Evolutionary conservation across 1,140 invertebrate genomes (phyloP).

Genomic region (Platyscapa corneri): DNA sequence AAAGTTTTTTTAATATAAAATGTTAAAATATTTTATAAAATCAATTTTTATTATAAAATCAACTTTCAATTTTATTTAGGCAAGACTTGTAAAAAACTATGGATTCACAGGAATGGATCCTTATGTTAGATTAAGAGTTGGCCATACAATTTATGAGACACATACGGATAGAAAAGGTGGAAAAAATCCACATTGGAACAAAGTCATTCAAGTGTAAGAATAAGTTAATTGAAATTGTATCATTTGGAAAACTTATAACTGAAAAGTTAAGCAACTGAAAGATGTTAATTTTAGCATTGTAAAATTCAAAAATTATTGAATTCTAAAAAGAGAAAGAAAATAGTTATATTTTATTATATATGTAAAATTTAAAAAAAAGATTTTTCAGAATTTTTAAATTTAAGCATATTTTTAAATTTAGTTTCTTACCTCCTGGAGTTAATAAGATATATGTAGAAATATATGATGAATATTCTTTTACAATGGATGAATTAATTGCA

Average conservation of each 20-base stretch:
- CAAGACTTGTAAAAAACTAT: constrained; percentile 97
- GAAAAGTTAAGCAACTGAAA: too few species aligned
- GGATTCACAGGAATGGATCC: constrained; percentile 97
- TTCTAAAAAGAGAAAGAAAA: background rate
- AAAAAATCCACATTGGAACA: constrained; percentile 97
- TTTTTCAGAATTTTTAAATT: too few species aligned
- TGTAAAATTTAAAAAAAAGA: background rate
- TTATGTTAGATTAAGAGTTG: constrained; percentile 93
- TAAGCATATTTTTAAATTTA: constrained; percentile 67
- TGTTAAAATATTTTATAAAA: background rate
- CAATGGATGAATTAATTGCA: constrained; percentile 95
- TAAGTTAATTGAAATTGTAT: background rate
- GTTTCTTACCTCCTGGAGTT: constrained; percentile 90
- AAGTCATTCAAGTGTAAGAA: constrained; percentile 89
- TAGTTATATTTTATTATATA: background rate
- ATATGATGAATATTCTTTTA: constrained; percentile 97
- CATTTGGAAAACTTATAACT: background rate
- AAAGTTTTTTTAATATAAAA: too few species aligned
- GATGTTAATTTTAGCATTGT: background rate
- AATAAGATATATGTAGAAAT: constrained; percentile 94
- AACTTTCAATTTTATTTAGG: constrained; percentile 70
- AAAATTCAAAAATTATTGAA: background rate
- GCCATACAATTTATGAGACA: constrained; percentile 95
- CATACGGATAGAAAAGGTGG: constrained; percentile 95
- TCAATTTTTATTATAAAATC: background rate